Evolutionary conservation across 2,797 vertebrate genomes (phyloP).

Genomic region (Macropodus opercularis): DNA sequence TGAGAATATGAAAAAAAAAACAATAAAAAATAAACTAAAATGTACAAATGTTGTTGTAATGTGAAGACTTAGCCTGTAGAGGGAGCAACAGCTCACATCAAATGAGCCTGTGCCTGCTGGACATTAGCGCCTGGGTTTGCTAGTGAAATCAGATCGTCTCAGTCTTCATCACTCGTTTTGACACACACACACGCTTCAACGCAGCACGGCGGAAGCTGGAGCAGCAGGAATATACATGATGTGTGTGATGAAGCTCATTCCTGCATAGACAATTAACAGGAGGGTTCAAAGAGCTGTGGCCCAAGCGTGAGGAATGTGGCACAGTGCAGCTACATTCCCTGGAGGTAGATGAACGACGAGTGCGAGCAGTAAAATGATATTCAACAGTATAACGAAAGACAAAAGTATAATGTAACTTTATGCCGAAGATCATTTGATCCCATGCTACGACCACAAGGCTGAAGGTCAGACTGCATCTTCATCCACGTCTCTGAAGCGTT

Average conservation of each 20-base stretch:
- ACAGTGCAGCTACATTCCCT: conserved; percentile 70
- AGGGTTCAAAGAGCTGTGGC: conserved; percentile 57
- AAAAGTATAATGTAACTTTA: not conserved
- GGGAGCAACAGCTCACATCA: conserved; percentile 42
- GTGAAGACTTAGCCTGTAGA: conserved; percentile 25
- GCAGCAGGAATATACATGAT: not conserved
- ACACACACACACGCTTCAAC: not conserved
- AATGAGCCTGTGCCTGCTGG: not conserved
- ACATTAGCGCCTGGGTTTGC: conserved; percentile 6
- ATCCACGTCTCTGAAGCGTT: too few relatives aligned
- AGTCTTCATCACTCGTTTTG: not conserved
- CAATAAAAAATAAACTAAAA: not conserved
- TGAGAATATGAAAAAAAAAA: not conserved
- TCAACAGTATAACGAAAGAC: not conserved
- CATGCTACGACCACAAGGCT: too few relatives aligned
- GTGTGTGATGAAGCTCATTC: conserved; percentile 28
- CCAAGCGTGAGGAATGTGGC: conserved; percentile 78
- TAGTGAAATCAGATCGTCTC: conserved; percentile 45
- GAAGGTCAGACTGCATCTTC: too few relatives aligned
- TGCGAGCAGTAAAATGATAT: too few relatives aligned
- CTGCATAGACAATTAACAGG: conserved; percentile 69
- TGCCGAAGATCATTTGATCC: too few relatives aligned
- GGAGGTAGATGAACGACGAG: conserved; percentile 31
- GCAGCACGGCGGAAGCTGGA: too few relatives aligned
- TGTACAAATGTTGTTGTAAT: conserved; percentile 20